Conservation (phyloP, 1,140 invertebrate genomes). For the Bombyx mandarina region DNA sequence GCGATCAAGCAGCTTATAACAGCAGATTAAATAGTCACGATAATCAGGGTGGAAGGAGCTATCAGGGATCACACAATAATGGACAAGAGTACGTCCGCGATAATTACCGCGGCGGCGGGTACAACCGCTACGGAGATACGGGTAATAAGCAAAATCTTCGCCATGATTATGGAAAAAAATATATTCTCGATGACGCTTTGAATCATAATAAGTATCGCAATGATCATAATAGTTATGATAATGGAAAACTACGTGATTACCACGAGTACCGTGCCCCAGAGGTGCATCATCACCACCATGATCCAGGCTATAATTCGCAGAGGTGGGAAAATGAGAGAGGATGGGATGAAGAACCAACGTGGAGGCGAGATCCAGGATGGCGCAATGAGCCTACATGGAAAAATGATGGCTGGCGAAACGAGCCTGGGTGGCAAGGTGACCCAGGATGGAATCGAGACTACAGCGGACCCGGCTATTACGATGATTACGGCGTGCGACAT, state of each 20-base stretch:
- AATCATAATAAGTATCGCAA: constrained; percentile 59
- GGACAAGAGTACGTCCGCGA: constrained; percentile 49
- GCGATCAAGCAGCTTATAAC: constrained; percentile 68
- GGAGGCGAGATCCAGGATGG: constrained; percentile 25
- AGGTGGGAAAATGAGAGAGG: constrained; percentile 40
- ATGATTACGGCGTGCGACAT: constrained; percentile 40
- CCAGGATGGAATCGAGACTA: constrained; percentile 45
- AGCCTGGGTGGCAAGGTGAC: constrained; percentile 33
- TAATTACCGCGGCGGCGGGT: constrained; percentile 58
- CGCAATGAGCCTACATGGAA: constrained; percentile 29
- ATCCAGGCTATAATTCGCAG: constrained; percentile 43
- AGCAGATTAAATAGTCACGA: constrained; percentile 63
- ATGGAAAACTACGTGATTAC: constrained; percentile 42
- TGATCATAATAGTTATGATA: constrained; percentile 51
- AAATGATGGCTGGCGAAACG: constrained; percentile 23
- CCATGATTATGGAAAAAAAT: constrained; percentile 67
- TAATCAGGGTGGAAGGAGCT: constrained; percentile 60
- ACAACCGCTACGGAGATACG: constrained; percentile 66
- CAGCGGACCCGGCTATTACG: constrained; percentile 45
- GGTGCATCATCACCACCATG: constrained; percentile 26
- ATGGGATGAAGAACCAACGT: constrained; percentile 26
- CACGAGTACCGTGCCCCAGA: constrained; percentile 40
- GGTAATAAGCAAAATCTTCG: constrained; percentile 59
- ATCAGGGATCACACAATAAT: constrained; percentile 65
- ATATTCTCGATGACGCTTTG: constrained; percentile 66